Conservation (phyloP, 2,113 vertebrate genomes). For the Phalacrocorax carbo region DNA sequence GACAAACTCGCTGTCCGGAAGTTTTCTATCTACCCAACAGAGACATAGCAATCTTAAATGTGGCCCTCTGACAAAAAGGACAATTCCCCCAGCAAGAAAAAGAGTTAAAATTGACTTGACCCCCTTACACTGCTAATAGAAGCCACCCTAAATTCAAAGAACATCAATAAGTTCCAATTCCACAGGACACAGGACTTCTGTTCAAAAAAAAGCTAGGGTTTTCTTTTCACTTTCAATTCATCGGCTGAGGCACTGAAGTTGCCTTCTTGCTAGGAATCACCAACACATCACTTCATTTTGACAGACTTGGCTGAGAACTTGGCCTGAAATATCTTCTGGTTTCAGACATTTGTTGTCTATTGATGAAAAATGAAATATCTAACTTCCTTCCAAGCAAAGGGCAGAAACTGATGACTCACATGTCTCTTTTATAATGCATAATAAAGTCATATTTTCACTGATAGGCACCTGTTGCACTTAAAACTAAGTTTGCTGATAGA, state of each 20-base stretch:
- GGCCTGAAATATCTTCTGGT: neutral
- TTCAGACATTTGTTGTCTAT: neutral
- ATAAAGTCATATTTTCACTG: neutral
- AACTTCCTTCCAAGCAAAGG: neutral
- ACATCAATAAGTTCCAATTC: neutral
- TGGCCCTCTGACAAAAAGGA: neutral
- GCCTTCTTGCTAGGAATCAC: neutral
- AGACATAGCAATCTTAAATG: neutral
- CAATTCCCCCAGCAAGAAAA: neutral
- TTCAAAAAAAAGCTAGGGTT: fast-evolving
- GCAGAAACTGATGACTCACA: neutral
- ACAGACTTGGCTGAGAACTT: neutral
- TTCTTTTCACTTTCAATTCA: neutral
- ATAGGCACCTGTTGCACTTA: neutral
- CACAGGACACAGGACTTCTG: neutral
- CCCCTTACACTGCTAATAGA: neutral
- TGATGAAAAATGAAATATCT: neutral
- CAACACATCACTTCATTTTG: neutral
- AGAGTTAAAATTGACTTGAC: neutral
- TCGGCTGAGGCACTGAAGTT: neutral
- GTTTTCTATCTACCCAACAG: neutral
- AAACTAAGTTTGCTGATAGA: neutral
- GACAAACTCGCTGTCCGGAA: neutral
- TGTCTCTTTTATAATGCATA: neutral
- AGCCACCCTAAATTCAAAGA: neutral